Conservation (phyloP, 30 jellyfish, hydroid and myxozoan species). For the Hydractinia symbiolongicarpus region DNA sequence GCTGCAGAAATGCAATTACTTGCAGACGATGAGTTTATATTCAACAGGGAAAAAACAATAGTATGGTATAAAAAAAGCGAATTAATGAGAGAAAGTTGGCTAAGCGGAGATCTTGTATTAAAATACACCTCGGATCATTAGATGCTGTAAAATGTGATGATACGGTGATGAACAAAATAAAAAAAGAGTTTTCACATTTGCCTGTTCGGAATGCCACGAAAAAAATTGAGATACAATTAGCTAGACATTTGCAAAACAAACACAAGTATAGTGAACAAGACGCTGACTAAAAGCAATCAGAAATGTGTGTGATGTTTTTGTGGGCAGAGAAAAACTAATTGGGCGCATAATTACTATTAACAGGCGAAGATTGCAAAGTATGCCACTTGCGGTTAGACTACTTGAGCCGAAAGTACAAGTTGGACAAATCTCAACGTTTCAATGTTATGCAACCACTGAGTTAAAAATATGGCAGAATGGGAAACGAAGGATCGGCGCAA, state of each 20-base stretch:
- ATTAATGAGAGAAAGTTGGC: too few relatives aligned
- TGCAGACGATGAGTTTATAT: too few relatives aligned
- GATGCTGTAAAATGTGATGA: too few relatives aligned
- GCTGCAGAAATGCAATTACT: too few relatives aligned
- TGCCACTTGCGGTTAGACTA: conserved; percentile 31
- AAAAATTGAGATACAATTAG: too few relatives aligned
- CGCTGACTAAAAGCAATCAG: conserved; percentile 15
- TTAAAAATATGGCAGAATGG: not conserved
- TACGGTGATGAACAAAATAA: too few relatives aligned
- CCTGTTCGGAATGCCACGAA: too few relatives aligned
- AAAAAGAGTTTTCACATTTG: too few relatives aligned
- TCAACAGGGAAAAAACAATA: too few relatives aligned
- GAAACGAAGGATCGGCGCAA: not conserved
- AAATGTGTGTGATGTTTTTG: conserved; percentile 16
- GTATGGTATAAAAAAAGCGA: too few relatives aligned
- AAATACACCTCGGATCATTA: too few relatives aligned
- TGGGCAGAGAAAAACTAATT: conserved; percentile 19
- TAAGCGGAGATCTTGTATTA: too few relatives aligned
- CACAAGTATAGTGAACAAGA: conserved; percentile 11
- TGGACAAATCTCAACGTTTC: not conserved
- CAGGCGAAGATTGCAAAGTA: conserved; percentile 14
- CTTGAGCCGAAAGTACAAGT: not conserved
- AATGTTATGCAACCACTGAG: not conserved
- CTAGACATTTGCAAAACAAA: not conserved
- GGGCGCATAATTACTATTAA: conserved; percentile 22